Conservation (phyloP, 2,113 vertebrate species). For the Octodon degus region DNA sequence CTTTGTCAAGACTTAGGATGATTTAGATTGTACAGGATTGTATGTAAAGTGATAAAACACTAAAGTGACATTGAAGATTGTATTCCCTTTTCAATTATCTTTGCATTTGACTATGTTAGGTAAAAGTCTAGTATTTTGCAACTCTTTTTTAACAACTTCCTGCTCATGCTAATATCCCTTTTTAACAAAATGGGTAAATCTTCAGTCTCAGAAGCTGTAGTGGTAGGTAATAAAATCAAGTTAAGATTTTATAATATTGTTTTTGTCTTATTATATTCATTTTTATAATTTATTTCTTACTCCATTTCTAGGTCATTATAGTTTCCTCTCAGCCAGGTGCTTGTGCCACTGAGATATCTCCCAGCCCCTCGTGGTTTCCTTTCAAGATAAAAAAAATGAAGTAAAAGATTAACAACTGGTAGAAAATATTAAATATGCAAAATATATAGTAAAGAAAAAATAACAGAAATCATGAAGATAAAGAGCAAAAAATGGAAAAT, state of each 20-base stretch:
- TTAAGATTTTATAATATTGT: neutral
- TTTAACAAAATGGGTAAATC: neutral
- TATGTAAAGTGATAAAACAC: neutral
- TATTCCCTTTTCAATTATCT: neutral
- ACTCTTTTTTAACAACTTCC: neutral
- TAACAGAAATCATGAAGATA: neutral
- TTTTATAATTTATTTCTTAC: neutral
- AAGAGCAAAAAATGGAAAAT: neutral
- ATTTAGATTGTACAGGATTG: neutral
- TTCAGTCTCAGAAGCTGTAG: neutral
- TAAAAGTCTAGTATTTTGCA: neutral
- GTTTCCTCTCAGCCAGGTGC: neutral
- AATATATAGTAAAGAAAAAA: neutral
- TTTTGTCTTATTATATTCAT: neutral
- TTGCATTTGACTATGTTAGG: neutral
- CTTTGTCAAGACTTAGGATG: neutral
- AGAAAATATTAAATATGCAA: constrained; percentile 44
- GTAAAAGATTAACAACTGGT: neutral
- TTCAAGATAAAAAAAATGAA: neutral
- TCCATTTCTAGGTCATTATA: neutral
- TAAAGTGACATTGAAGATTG: neutral
- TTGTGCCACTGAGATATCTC: too few species aligned
- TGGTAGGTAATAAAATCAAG: neutral
- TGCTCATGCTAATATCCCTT: neutral
- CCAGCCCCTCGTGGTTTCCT: neutral